Conservation (phyloP, 2,888 invertebrate species). For the Smittia aterrima region DNA sequence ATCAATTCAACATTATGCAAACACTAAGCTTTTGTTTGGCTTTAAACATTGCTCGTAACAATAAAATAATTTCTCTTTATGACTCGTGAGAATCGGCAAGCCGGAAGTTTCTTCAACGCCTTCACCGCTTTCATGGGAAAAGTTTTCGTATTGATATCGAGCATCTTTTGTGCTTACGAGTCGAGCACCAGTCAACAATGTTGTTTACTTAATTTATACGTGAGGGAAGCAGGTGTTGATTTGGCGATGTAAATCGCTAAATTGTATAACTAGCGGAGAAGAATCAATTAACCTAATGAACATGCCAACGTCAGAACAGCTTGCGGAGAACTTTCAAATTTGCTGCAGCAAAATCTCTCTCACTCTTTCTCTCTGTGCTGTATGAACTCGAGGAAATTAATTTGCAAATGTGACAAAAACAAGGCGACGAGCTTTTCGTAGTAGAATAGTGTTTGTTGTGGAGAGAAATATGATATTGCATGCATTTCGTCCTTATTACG, state of each 20-base stretch:
- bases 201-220: constrained; percentile 13
- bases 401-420: background rate
- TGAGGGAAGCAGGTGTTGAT: constrained; percentile 22
- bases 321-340: too few species aligned
- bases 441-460: too few species aligned
- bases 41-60: constrained; percentile 15
- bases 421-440: too few species aligned
- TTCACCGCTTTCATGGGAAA: background rate
- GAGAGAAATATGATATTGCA: too few species aligned
- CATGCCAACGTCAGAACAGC: background rate
- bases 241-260: background rate
- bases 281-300: constrained; percentile 39
- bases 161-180: background rate
- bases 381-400: background rate
- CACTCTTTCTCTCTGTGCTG: too few species aligned
- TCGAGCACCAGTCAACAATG: background rate
- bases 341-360: too few species aligned
- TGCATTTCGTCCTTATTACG: background rate
- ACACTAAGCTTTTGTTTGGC: background rate
- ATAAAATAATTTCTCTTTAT: constrained; percentile 38
- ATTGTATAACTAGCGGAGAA: background rate
- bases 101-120: constrained; percentile 35
- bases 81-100: constrained; percentile 12
- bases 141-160: background rate
- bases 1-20: constrained; percentile 40